Evolutionary conservation across 1,140 invertebrate genomes (phyloP).

Genomic region (Halesus radiatus): DNA sequence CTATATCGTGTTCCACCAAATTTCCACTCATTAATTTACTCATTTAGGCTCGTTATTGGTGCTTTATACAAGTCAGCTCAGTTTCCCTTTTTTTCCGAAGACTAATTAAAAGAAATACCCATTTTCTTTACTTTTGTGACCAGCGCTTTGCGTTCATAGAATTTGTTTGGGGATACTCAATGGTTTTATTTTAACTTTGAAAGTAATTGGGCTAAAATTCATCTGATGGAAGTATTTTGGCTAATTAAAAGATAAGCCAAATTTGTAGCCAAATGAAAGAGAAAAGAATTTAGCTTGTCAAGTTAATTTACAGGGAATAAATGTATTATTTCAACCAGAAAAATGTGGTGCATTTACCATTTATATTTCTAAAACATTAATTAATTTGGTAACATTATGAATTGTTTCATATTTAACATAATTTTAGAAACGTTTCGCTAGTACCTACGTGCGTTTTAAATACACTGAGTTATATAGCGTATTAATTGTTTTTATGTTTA

Average conservation of each 20-base stretch:
- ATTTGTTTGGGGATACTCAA: constrained; percentile 14
- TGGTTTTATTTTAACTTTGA: constrained; percentile 1
- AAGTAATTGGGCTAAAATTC: neutral
- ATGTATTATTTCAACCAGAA: too few species aligned
- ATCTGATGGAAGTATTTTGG: too few species aligned
- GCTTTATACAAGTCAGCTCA: constrained; percentile 2
- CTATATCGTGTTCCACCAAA: neutral
- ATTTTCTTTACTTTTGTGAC: constrained; percentile 7
- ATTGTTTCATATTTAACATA: too few species aligned
- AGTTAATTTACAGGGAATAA: too few species aligned
- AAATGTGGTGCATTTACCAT: too few species aligned
- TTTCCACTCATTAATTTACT: constrained; percentile 25
- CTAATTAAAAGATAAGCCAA: neutral
- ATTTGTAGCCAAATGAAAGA: neutral
- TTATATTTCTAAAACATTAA: too few species aligned
- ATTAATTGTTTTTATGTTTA: too few species aligned
- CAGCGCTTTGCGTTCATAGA: constrained; percentile 2
- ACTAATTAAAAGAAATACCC: constrained; percentile 17
- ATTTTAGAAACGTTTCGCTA: too few species aligned
- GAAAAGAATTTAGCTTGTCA: too few species aligned
- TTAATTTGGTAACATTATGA: too few species aligned
- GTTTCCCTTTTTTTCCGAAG: constrained; percentile 9
- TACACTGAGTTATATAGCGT: too few species aligned
- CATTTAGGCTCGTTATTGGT: constrained; percentile 4
- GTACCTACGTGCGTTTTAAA: too few species aligned